Percentiles rank a stretch among this genome's conserved stretches.
phyloP scores from a whole-genome alignment of 2,797 vertebrate species.

The Carcharodon carcharias region DNA sequence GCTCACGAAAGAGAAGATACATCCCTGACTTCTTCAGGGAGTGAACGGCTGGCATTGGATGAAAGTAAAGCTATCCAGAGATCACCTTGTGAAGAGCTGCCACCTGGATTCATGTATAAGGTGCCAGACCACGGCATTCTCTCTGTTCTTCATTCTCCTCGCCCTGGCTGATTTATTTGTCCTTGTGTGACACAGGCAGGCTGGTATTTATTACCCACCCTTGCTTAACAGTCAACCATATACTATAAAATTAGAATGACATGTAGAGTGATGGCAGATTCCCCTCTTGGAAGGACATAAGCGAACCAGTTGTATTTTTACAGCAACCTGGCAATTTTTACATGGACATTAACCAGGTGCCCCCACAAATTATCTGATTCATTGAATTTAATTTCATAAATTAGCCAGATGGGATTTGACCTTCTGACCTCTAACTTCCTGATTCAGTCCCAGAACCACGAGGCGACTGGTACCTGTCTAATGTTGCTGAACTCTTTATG shows the following conservation, averaged over 20 bases:
- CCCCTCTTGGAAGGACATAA: no score
- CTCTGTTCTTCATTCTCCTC: neutral
- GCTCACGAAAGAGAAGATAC: neutral
- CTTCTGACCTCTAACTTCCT: neutral
- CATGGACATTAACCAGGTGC: no score
- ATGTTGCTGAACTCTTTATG: neutral
- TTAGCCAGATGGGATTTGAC: neutral
- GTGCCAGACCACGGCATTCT: neutral
- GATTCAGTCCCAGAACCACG: neutral
- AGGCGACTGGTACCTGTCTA: neutral
- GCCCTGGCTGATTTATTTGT: neutral
- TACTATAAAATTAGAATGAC: neutral
- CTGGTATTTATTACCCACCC: neutral
- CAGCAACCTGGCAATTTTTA: no score
- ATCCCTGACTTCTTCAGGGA: neutral
- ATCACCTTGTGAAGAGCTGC: neutral
- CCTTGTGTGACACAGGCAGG: neutral
- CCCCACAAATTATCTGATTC: neutral
- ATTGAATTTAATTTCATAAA: neutral
- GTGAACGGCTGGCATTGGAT: no score
- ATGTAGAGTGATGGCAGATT: neutral
- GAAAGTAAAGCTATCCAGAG: no score
- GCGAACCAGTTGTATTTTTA: neutral
- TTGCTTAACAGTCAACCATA: neutral
- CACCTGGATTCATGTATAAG: constrained; percentile 14